A percentile compares a stretch with the other conserved stretches of the same genome.
Conservation (phyloP, 1,140 invertebrate species). For the Lamellibrachia luymesi region DNA sequence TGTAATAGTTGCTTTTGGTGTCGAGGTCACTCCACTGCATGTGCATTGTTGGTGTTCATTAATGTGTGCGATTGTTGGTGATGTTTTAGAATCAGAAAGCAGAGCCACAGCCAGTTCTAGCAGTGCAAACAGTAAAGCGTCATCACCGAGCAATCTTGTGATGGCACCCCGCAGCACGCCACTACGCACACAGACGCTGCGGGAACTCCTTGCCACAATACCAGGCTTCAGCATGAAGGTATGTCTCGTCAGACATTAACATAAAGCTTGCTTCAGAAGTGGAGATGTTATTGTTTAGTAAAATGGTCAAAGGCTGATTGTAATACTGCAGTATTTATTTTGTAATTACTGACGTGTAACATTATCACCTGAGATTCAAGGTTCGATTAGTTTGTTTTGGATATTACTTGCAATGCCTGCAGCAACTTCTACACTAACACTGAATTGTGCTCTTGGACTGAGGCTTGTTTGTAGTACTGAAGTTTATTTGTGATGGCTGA, state of each 20-base stretch:
- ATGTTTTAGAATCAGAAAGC: constrained; percentile 27
- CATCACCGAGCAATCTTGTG: constrained; percentile 8
- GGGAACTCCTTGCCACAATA: constrained; percentile 69
- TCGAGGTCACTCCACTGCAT: not conserved
- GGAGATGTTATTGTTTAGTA: no score
- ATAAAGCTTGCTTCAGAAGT: not conserved
- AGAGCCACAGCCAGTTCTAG: not conserved
- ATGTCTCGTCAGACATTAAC: not conserved
- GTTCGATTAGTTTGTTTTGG: no score
- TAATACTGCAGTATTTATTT: not conserved
- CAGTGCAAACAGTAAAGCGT: constrained; percentile 8
- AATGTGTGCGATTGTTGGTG: not conserved
- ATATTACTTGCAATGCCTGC: no score
- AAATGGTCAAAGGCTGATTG: no score
- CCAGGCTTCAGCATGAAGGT: constrained; percentile 77
- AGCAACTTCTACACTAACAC: no score
- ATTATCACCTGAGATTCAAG: no score
- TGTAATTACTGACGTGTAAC: not conserved
- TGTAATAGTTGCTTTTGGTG: not conserved
- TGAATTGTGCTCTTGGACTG: no score
- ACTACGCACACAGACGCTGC: constrained; percentile 38
- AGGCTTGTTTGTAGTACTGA: no score
- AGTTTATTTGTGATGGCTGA: no score
- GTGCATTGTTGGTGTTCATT: not conserved
- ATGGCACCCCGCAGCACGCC: not conserved